Evolutionary conservation across 2,113 vertebrate species (phyloP).

Genomic region (Sus scrofa): T2T-Sscrofa CM000816.6:5241001-5241500

Average conservation of each 20-base stretch:
- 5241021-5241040: constrained; percentile 83
- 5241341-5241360: background rate
- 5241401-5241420: fast-evolving
- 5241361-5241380: background rate
- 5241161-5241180: fast-evolving
- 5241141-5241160: constrained; percentile 68
- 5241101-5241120: constrained; percentile 66
- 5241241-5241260: background rate
- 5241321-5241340: background rate
- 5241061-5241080: constrained; percentile 35
- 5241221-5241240: background rate
- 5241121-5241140: background rate
- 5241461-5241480: fast-evolving
- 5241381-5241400: background rate
- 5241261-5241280: background rate
- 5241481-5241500: fast-evolving
- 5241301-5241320: background rate
- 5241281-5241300: background rate
- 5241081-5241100: constrained; percentile 56
- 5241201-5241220: background rate
- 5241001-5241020: constrained; percentile 83
- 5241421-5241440: fast-evolving
- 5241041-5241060: constrained; percentile 71
- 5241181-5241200: fast-evolving
- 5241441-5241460: background rate